phyloP scores from a whole-genome alignment of 2,888 invertebrate genomes.

The Thyatira batis region DNA sequence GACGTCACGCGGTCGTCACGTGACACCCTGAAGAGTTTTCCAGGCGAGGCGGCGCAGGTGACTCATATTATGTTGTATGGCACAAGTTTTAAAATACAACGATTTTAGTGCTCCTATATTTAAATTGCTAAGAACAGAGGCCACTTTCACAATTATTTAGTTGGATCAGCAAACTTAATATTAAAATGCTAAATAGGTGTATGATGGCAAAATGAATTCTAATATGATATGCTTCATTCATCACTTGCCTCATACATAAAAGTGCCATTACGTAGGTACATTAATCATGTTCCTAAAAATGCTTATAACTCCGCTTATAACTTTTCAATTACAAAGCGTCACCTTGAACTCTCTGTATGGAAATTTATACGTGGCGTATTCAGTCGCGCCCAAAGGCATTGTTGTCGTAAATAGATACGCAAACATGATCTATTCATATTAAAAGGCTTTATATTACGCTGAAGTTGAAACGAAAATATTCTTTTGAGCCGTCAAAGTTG shows the following conservation, averaged over 20 bases:
- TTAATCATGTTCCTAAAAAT: constrained; percentile 6
- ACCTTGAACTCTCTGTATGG: constrained; percentile 62
- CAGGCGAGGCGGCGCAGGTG: constrained; percentile 47
- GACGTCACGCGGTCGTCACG: constrained; percentile 53
- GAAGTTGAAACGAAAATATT: neutral
- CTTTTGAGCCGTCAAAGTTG: neutral
- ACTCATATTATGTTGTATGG: constrained; percentile 45
- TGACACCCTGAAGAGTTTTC: constrained; percentile 67
- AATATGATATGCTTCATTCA: neutral
- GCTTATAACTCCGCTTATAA: constrained; percentile 23
- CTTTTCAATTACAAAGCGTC: constrained; percentile 32
- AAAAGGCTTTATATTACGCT: neutral
- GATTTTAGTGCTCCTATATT: too few species aligned
- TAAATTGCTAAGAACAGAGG: too few species aligned
- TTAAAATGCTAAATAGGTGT: too few species aligned
- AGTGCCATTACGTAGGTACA: neutral
- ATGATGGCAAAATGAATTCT: too few species aligned
- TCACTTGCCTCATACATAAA: neutral
- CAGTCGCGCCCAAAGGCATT: constrained; percentile 25
- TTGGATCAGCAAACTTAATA: too few species aligned
- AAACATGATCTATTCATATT: neutral
- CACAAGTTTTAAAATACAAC: constrained; percentile 22
- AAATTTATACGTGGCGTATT: constrained; percentile 42
- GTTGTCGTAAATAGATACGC: constrained; percentile 28
- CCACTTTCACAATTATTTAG: too few species aligned